Conservation (phyloP, 2,113 vertebrate genomes). For the Tetrao urogallus region DNA sequence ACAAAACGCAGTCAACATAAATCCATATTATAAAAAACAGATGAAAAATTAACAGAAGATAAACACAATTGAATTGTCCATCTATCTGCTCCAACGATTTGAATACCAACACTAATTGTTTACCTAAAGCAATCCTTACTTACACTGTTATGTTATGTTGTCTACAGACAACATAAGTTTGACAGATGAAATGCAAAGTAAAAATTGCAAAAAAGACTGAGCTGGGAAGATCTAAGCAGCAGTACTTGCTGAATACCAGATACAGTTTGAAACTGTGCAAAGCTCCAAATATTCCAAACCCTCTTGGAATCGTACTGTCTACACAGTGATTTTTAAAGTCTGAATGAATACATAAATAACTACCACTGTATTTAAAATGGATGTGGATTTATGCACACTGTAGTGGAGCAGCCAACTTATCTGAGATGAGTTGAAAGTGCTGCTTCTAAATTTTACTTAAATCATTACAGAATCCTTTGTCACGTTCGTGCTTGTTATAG, state of each 20-base stretch:
- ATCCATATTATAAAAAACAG: neutral
- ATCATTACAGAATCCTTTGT: neutral
- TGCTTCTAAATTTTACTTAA: neutral
- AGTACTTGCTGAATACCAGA: neutral
- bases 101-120: neutral
- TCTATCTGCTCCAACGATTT: neutral
- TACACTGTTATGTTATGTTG: neutral
- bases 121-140: neutral
- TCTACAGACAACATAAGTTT: neutral
- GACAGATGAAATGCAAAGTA: neutral
- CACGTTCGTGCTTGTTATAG: neutral
- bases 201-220: neutral
- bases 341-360: accelerated
- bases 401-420: neutral
- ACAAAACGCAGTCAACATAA: neutral
- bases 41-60: neutral
- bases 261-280: neutral
- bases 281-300: neutral
- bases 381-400: no score
- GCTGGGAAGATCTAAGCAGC: neutral
- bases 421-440: accelerated
- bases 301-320: no score
- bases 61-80: accelerated
- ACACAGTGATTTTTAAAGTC: accelerated
- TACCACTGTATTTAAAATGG: neutral